Base-by-base conservation (phyloP, 2,888 invertebrate genomes). In the Epinotia ramella region DNA sequence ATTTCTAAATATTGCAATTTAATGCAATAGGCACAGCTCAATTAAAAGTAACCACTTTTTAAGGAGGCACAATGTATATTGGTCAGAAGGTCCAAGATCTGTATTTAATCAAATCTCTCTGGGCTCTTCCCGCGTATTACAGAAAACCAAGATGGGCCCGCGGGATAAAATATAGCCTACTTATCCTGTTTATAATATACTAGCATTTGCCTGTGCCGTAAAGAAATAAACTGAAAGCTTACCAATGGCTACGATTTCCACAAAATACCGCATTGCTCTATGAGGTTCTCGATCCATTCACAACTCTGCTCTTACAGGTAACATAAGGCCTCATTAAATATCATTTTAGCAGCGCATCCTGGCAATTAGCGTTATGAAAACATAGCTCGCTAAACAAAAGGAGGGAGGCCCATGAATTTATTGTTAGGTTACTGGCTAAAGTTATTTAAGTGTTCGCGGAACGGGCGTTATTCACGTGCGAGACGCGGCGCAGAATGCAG, bases 391-490 rank as follows among this genome's bases (percentile, higher is more conserved):
- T 85, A 83, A 87, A 91, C 91, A 91, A 92, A 91, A 90, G 88
- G 91, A 85, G 86, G 84, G 84, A 83, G 88, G 87, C 90, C 88
- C 90, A 90, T 89, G 89, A 93, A 94, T 94, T 92, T 92, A 93
- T 92, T 91, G 93, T 92, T 85, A 89, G 89, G 89, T 89, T 90
- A 89, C 90, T 87, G 89, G 89, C 89, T 91, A 91, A 91, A 92
- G 91, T 91, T 91, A 92, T 91, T 91, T 92, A 93, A 91, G 91
- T 91, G 92, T 89, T 89, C 86, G 85, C 84, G 88, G 84, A 87
- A 88, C 86, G 88, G 85, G 87, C 87, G 91, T 89, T 91, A 89
- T 92, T 93, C 92, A 91, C 91, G 91, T 91, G 88, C 88, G 89
- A 89, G 88, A 86, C 87, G 87, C 85, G 82, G 84, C 86, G 86